These are phyloP conservation scores for Conus ventricosus DNA, from an alignment of 1,140 invertebrate species.

Conservation along the genomic window DNA sequence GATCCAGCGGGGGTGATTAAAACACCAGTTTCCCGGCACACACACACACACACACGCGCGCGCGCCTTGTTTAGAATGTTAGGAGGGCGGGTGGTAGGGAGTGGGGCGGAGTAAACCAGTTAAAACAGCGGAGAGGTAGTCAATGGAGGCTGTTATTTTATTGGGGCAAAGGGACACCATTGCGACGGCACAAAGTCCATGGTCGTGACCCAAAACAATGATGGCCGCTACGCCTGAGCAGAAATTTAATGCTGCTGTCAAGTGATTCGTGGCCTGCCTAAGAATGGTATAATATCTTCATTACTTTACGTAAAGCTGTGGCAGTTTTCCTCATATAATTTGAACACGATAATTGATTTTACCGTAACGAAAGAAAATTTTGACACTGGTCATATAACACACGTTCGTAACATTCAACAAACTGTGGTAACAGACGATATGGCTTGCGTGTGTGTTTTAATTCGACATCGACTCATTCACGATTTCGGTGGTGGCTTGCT, in stretches of 20 bases:
- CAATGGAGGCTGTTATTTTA: not conserved
- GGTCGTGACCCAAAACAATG: conserved; percentile 29
- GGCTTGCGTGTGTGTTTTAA: no score
- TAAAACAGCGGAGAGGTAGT: not conserved
- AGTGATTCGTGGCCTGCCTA: conserved; percentile 90
- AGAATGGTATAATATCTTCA: conserved; percentile 82
- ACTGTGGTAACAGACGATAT: no score
- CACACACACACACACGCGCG: not conserved
- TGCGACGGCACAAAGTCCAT: conserved; percentile 23
- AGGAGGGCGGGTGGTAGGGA: no score
- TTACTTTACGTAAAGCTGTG: not conserved
- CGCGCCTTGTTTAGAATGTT: not conserved
- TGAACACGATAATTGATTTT: no score
- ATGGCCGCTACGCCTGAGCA: conserved; percentile 75
- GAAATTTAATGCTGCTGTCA: conserved; percentile 90
- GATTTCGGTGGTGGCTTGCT: no score
- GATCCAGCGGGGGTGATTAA: no score
- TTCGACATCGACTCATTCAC: no score
- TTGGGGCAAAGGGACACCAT: not conserved
- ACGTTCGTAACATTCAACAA: no score
- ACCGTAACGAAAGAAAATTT: no score
- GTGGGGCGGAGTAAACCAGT: not conserved
- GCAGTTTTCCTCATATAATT: no score
- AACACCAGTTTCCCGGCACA: not conserved
- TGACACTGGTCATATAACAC: no score